Conservation (phyloP, 1,140 invertebrate genomes). For the Bursaphelenchus mucronatus region DNA sequence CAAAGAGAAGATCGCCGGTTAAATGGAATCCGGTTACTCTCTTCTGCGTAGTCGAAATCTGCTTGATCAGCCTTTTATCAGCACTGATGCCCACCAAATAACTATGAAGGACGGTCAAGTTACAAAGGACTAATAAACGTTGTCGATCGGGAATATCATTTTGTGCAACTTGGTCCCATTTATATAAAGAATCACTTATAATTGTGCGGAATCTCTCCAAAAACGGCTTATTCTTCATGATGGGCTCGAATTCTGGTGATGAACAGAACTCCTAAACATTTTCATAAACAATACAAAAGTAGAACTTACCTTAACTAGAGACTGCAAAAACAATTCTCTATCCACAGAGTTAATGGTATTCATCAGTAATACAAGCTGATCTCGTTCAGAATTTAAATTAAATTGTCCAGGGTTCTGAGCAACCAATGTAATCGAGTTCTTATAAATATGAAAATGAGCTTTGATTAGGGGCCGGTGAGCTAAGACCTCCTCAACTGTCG, state of each 20-base stretch:
- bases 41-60: conserved; percentile 71
- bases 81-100: conserved; percentile 57
- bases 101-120: conserved; percentile 9
- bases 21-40: conserved; percentile 66
- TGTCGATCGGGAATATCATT: conserved; percentile 64
- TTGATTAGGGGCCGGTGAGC: conserved; percentile 66
- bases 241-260: no score
- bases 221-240: conserved; percentile 24
- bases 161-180: conserved; percentile 40
- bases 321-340: not conserved
- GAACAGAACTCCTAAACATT: no score
- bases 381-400: not conserved
- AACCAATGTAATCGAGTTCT: conserved; percentile 69
- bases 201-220: conserved; percentile 67
- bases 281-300: conserved; percentile 32
- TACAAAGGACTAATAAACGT: conserved; percentile 67
- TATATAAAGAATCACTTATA: conserved; percentile 63
- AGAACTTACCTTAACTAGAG: conserved; percentile 9
- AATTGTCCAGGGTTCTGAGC: conserved; percentile 70
- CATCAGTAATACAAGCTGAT: conserved; percentile 6
- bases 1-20: conserved; percentile 25
- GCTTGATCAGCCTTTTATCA: conserved; percentile 75
- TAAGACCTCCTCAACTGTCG: conserved; percentile 72
- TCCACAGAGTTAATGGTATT: not conserved
- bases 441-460: conserved; percentile 72